A percentile compares a stretch with the other conserved stretches of the same genome.
Conservation (phyloP, 2,888 invertebrate species). For the Eupeodes latifasciatus region DNA sequence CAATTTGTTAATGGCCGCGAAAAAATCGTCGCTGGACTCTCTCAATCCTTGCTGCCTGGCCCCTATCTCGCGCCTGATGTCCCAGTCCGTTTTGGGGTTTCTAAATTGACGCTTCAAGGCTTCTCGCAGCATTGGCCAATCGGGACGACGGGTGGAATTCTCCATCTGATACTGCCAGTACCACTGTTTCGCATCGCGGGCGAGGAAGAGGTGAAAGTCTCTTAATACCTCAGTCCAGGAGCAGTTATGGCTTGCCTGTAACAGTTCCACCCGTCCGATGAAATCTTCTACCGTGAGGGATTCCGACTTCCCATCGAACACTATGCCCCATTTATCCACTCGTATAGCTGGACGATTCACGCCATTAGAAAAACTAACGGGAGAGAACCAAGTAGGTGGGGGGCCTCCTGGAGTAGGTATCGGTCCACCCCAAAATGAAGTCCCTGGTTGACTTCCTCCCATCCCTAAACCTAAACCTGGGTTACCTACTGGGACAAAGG, state of each 20-base stretch:
- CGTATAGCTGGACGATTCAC: background rate
- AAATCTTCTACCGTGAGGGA: background rate
- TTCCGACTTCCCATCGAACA: background rate
- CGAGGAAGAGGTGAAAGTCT: background rate
- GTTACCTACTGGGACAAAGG: background rate
- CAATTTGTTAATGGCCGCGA: no score
- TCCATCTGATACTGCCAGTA: constrained; percentile 20
- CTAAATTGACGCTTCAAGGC: background rate
- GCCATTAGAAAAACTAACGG: background rate
- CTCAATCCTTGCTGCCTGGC: background rate
- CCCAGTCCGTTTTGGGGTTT: constrained; percentile 7
- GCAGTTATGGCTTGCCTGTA: background rate
- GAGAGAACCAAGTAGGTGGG: background rate
- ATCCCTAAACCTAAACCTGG: background rate
- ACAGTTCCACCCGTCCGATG: background rate
- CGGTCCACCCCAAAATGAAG: background rate
- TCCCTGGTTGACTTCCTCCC: background rate
- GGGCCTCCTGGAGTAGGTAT: background rate
- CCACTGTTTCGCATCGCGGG: background rate
- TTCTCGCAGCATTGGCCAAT: constrained; percentile 18
- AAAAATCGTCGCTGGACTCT: no score
- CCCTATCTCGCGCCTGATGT: constrained; percentile 18
- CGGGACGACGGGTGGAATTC: background rate
- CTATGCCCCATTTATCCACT: constrained; percentile 10
- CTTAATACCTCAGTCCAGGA: background rate